Base-by-base conservation (phyloP, 2,113 vertebrate species). In the Ceyx margarethae region DNA sequence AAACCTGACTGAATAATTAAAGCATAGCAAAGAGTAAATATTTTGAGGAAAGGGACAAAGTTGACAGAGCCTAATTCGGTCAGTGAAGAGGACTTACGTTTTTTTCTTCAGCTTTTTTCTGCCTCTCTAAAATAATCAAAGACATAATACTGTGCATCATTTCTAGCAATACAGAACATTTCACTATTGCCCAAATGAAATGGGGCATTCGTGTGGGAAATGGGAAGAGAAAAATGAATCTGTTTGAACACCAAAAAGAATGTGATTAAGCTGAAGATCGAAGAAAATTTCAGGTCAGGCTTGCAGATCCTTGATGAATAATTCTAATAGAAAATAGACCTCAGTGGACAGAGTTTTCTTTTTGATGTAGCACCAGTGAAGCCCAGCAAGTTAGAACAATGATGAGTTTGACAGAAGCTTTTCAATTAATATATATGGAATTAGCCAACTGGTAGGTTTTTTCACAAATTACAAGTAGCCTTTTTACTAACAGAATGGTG, bases 241-340 rank as follows among this genome's bases (percentile, higher is more conserved):
- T 76, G 20, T 73, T 28, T 89, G 87, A 93, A 83, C 56, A 64
- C 72, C 40, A 91, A 56, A 74, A 77, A 83, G 29, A 80, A 71
- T 83, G 61, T 64, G 35, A 85, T 61, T 85, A 53, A 43, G 43
- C 43, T 56, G 65, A 78, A 93, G 61, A 10, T 91, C 11, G 91
- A 74, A 79, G 72, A 82, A 89, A 87, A 64, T 23, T 85, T 78
- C 29, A 51, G 40, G 68, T 57, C 78, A 67, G 68, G 28, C 43
- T 94, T 91, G 40, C 29, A 65, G 53, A 60, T 72, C 43, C 40
- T 71, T 77, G 68, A 82, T 92, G 71, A 93, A 85, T 92, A 92
- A 89, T 85, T 94, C 64, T 29, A 68, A 54, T 22, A 85, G 80
- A 69, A 94, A 93, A 56, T 10, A 50, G 67, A 83, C 43, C 51